Percentiles rank a stretch among this genome's conserved stretches.
These are phyloP conservation scores for Aleadryas rufinucha DNA, from an alignment of 2,113 vertebrate species.

Conservation along the genomic window DNA sequence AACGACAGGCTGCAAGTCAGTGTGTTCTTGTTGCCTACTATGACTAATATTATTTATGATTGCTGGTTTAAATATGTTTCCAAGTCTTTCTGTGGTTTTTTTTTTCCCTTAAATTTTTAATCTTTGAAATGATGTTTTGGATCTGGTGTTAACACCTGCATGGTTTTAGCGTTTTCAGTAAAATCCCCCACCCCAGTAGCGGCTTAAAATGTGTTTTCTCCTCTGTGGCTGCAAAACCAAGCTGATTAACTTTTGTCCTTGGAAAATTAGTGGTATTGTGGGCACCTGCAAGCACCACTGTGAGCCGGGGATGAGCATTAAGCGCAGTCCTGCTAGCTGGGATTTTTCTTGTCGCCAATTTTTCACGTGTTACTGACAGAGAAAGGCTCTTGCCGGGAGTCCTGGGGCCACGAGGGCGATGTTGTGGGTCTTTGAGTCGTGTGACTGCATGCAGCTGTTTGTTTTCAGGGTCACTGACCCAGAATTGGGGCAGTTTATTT, in stretches of 20 bases:
- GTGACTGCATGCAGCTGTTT: neutral
- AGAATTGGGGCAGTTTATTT: neutral
- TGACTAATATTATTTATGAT: neutral
- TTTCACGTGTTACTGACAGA: neutral
- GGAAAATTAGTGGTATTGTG: neutral
- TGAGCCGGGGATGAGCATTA: neutral
- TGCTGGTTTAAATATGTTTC: neutral
- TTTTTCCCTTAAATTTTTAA: neutral
- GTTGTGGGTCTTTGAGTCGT: neutral
- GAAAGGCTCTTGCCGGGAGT: neutral
- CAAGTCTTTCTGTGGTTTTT: neutral
- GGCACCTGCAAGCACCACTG: neutral
- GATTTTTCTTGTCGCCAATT: neutral
- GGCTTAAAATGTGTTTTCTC: neutral
- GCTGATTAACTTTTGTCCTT: slow-evolving; percentile 24
- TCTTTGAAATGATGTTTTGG: neutral
- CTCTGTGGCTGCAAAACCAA: neutral
- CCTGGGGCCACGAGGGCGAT: neutral
- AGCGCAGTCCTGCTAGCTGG: neutral
- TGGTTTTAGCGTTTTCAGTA: neutral
- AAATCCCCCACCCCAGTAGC: neutral
- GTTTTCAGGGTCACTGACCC: neutral
- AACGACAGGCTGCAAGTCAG: neutral
- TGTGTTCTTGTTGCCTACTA: neutral
- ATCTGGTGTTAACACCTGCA: neutral